Percentiles rank a stretch among this genome's conserved stretches.
phyloP scores from a whole-genome alignment of 2,888 invertebrate species.

The Drosophila prolongata region DNA sequence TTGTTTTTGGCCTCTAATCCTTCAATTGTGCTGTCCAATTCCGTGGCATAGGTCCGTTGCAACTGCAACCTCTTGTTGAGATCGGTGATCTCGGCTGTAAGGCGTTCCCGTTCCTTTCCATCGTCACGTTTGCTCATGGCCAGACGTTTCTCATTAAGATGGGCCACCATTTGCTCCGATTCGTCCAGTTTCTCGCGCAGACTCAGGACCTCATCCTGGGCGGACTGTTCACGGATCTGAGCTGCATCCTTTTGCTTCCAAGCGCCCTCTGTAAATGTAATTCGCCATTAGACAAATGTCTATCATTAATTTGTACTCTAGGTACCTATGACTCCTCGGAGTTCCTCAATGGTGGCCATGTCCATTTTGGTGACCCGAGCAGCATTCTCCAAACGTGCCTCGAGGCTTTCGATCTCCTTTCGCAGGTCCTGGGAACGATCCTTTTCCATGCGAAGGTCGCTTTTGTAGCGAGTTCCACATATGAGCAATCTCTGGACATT shows the following conservation, averaged over 20 bases:
- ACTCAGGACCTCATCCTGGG: slow-evolving; percentile 81
- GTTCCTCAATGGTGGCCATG: slow-evolving; percentile 81
- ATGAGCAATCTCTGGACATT: slow-evolving; percentile 82
- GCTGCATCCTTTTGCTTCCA: slow-evolving; percentile 84
- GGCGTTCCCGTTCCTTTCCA: slow-evolving; percentile 82
- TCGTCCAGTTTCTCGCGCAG: slow-evolving; percentile 80
- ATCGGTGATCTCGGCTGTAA: slow-evolving; percentile 82
- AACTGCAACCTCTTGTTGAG: slow-evolving; percentile 82
- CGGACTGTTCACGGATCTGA: slow-evolving; percentile 82
- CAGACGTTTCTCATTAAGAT: slow-evolving; percentile 76
- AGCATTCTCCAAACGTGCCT: slow-evolving; percentile 71
- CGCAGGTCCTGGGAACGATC: slow-evolving; percentile 72
- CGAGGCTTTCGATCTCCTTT: slow-evolving; percentile 67
- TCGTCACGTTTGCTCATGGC: slow-evolving; percentile 78
- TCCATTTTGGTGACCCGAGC: slow-evolving; percentile 77
- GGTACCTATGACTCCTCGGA: slow-evolving; percentile 82
- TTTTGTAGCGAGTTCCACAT: slow-evolving; percentile 80
- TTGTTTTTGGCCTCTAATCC: slow-evolving; percentile 83
- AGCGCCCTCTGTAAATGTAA: slow-evolving; percentile 76
- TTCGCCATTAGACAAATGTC: not conserved
- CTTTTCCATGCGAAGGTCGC: slow-evolving; percentile 74
- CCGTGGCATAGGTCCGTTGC: slow-evolving; percentile 81
- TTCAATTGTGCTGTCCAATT: slow-evolving; percentile 81
- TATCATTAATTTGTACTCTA: not conserved
- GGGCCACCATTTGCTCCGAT: slow-evolving; percentile 78